Conservation (phyloP, 92 coral and sea anemone species). For the Bergia puertoricense region DNA sequence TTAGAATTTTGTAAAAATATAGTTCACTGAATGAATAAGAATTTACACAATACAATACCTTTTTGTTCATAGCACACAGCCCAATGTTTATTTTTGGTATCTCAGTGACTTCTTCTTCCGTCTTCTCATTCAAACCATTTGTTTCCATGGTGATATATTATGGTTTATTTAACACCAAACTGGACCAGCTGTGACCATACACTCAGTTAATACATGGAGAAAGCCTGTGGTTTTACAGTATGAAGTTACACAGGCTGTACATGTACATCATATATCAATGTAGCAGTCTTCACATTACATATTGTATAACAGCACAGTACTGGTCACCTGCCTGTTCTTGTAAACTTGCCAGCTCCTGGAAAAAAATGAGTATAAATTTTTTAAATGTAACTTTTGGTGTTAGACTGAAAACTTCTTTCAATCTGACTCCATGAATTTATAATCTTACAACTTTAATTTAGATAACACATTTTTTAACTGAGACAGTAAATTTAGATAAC, state of each 20-base stretch:
- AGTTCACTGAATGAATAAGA: too few relatives aligned
- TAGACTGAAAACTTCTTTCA: not conserved
- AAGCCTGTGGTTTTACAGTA: constrained; percentile 4
- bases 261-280: not conserved
- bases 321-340: not conserved
- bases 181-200: constrained; percentile 3
- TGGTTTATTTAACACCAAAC: not conserved
- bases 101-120: constrained; percentile 69
- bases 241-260: not conserved
- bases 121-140: constrained; percentile 49
- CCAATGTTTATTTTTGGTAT: constrained; percentile 86
- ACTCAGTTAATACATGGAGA: not conserved
- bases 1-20: too few relatives aligned
- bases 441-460: too few relatives aligned
- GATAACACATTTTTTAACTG: too few relatives aligned
- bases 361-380: not conserved
- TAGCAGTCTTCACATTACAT: not conserved
- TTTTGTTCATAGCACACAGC: constrained; percentile 94
- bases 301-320: not conserved
- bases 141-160: constrained; percentile 1
- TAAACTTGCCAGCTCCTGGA: not conserved
- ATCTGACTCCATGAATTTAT: too few relatives aligned
- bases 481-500: too few relatives aligned
- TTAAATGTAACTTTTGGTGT: not conserved
- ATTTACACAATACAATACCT: constrained; percentile 45